Conservation (phyloP, 1,140 invertebrate species). For the Bombus terrestris region DNA sequence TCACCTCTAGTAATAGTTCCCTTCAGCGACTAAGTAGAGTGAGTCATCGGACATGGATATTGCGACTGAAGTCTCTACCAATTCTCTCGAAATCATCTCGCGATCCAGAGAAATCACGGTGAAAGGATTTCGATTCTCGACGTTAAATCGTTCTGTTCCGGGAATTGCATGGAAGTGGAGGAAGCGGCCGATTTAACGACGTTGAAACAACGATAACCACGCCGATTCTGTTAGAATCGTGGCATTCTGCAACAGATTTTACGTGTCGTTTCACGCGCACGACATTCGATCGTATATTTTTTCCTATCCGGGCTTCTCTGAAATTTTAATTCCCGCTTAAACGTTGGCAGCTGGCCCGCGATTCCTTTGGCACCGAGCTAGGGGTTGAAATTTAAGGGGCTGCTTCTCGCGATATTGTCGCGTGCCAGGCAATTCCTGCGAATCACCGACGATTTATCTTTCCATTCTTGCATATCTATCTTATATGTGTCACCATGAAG, state of each 20-base stretch:
- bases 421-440: slow-evolving; percentile 36
- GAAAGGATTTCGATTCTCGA: slow-evolving; percentile 5
- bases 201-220: background rate
- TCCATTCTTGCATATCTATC: background rate
- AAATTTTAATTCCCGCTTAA: slow-evolving; percentile 61
- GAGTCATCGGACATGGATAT: slow-evolving; percentile 27
- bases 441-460: slow-evolving; percentile 38
- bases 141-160: background rate
- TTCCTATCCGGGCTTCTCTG: background rate
- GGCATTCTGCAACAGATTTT: slow-evolving; percentile 37
- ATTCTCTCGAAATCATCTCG: too few species aligned
- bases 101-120: slow-evolving; percentile 5
- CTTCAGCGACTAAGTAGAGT: background rate
- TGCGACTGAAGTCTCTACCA: background rate
- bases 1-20: background rate
- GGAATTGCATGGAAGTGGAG: background rate
- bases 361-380: slow-evolving; percentile 18
- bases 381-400: slow-evolving; percentile 42
- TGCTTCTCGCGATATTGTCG: slow-evolving; percentile 24
- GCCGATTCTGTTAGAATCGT: background rate
- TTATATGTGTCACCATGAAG: background rate
- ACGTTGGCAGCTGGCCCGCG: slow-evolving; percentile 44
- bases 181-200: slow-evolving; percentile 9
- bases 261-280: slow-evolving; percentile 49
- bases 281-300: slow-evolving; percentile 15